Base-by-base conservation (phyloP, 2,113 vertebrate genomes). In the Erpornis zantholeuca region DNA sequence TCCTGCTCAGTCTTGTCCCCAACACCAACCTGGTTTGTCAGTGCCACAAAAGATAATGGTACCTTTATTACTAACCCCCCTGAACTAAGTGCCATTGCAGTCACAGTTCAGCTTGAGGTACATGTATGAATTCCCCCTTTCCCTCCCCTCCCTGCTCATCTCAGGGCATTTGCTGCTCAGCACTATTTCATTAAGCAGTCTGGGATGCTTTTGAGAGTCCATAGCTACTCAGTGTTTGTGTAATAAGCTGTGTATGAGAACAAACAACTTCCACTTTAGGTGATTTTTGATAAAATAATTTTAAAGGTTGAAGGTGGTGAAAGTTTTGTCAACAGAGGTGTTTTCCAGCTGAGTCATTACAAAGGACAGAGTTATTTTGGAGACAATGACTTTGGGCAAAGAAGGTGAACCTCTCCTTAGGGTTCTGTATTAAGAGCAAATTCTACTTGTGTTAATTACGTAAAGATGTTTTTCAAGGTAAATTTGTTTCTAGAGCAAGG, bases 51-150 rank as follows among this genome's bases (percentile, higher is more conserved):
- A 77, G 17, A 11, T 16, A 50, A 29, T 22, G 25, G n/a, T 61
- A 15, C 36, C 14, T 69, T 19, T 52, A 15, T 77, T 72, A 12
- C 22, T 29, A 11, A 60, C 27, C 16, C 1, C 1, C 4, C n/a
- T 59, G 22, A 49, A 5, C 12, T 9, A 27, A 20, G 22, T 70
- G 40, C 38, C 9, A 8, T 27, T 77, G 45, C 11, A 28, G 35
- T 11, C 47, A 10, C 52, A 44, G 35, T 21, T 68, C 28, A 57
- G 4, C 49, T 86, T 59, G 23, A 80, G 33, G 28, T n/a, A 7
- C 1, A 0, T 10, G 14, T 0, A 24, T 13, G 40, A 36, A 17
- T 9, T 45, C 31, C 11, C 23, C 23, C 8, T 68, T 52, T 50
- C 19, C 10, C 15, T 77, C 5, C 33, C 12, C 6, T 42, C n/a